These are phyloP conservation scores for Micrasema minimum DNA, from an alignment of 1,140 invertebrate species.

Conservation along the genomic window DNA sequence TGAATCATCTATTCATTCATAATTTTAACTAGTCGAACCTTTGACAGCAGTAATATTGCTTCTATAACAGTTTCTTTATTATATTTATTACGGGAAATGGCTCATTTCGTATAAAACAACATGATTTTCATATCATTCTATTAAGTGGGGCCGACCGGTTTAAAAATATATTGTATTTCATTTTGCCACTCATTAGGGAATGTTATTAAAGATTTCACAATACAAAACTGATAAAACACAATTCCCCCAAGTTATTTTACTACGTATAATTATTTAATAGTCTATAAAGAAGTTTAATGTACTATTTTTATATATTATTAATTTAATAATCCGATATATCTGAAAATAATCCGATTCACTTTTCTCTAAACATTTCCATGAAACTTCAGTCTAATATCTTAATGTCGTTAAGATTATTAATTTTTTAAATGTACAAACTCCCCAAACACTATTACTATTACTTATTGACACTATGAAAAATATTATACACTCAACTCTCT, in stretches of 20 bases:
- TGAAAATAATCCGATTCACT: slow-evolving; percentile 5
- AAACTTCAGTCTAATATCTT: slow-evolving; percentile 22
- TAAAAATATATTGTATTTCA: neutral
- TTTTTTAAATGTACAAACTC: slow-evolving; percentile 25
- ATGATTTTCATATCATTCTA: neutral
- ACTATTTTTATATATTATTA: neutral
- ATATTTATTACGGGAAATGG: too few species aligned
- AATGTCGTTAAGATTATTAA: slow-evolving; percentile 15
- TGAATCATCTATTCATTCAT: neutral
- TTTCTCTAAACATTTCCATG: neutral
- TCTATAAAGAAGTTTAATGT: neutral
- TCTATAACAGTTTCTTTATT: too few species aligned
- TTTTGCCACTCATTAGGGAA: too few species aligned
- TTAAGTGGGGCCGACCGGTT: neutral
- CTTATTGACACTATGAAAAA: slow-evolving; percentile 24
- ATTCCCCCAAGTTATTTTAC: neutral
- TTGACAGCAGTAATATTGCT: too few species aligned
- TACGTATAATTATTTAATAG: neutral
- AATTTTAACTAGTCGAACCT: too few species aligned
- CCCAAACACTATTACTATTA: neutral
- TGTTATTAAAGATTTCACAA: neutral
- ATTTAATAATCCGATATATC: neutral
- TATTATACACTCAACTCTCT: neutral
- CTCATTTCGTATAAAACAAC: too few species aligned
- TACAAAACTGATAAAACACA: neutral